Conservation (phyloP, 2,797 vertebrate species). For the Astyanax mexicanus region DNA sequence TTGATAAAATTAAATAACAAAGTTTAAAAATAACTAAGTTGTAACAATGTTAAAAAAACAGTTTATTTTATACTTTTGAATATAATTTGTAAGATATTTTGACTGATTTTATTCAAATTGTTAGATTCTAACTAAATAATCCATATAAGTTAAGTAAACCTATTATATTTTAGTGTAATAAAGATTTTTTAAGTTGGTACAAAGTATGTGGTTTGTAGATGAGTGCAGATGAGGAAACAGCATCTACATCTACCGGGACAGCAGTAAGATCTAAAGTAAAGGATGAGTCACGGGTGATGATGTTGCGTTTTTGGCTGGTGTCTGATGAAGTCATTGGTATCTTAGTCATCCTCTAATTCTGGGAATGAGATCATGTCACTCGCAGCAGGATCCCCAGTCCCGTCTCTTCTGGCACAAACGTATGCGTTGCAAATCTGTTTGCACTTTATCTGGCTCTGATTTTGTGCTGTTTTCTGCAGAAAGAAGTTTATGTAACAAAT, state of each 20-base stretch:
- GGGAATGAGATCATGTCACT: neutral
- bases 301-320: neutral
- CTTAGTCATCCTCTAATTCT: neutral
- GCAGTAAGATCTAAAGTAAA: neutral
- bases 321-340: conserved; percentile 1
- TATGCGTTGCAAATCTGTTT: neutral
- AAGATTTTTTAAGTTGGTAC: no score
- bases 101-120: no score
- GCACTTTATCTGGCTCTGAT: no score
- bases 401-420: neutral
- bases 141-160: no score
- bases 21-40: no score
- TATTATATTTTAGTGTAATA: no score
- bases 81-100: no score
- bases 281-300: neutral
- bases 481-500: neutral
- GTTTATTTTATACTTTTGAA: no score
- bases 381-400: neutral
- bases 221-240: neutral
- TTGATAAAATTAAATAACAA: no score
- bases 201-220: no score
- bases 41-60: no score
- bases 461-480: neutral
- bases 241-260: neutral
- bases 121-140: no score